Evolutionary conservation across 2,113 vertebrate genomes (phyloP).

Genomic region (Melozone crissalis): DNA sequence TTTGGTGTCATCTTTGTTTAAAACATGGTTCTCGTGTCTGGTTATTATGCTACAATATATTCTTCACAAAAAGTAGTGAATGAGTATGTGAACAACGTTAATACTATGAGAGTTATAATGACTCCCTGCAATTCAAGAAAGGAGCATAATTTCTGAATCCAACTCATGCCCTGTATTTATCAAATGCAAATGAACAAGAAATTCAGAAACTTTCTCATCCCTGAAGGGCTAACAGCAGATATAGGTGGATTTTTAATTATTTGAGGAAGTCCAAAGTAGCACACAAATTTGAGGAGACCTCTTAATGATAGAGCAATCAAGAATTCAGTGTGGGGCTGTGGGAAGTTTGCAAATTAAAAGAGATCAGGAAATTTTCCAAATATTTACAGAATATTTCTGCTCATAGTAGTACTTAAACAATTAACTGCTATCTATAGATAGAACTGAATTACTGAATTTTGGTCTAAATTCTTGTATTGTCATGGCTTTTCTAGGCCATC

Average conservation of each 20-base stretch:
- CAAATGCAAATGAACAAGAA: background rate
- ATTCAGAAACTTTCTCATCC: background rate
- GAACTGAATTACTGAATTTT: background rate
- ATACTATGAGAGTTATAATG: background rate
- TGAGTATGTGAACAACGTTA: background rate
- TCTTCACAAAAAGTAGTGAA: background rate
- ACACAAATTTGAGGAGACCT: background rate
- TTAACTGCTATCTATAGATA: background rate
- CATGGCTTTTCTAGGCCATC: background rate
- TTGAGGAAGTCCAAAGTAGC: background rate
- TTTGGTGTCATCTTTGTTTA: background rate
- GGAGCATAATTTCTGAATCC: background rate
- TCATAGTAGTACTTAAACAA: background rate
- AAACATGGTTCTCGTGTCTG: background rate
- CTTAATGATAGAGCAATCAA: background rate
- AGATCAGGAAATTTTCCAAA: background rate
- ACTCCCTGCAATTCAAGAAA: background rate
- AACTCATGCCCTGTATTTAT: background rate
- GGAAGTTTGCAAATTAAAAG: background rate
- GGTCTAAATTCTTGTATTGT: background rate
- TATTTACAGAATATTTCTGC: background rate
- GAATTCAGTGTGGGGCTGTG: fast-evolving
- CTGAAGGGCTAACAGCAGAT: background rate
- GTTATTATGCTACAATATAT: background rate
- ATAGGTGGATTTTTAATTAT: background rate